phyloP scores from a whole-genome alignment of 1,140 invertebrate genomes.

The Acromyrmex heyeri region DNA sequence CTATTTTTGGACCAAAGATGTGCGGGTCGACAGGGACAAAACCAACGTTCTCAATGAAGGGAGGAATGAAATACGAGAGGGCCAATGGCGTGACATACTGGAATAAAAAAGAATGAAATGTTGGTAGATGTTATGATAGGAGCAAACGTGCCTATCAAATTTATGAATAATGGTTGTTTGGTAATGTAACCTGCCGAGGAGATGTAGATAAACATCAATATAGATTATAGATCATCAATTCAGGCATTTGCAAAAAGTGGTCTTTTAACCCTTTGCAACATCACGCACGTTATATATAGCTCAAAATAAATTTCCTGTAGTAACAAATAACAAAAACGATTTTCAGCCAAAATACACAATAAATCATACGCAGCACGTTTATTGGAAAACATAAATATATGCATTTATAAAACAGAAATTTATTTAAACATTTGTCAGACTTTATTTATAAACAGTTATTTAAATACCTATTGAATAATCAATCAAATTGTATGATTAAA shows the following conservation, averaged over 20 bases:
- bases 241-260: slow-evolving; percentile 26
- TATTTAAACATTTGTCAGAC: slow-evolving; percentile 45
- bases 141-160: slow-evolving; percentile 51
- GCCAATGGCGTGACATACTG: not conserved
- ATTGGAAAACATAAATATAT: slow-evolving; percentile 22
- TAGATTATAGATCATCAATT: slow-evolving; percentile 56
- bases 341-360: slow-evolving; percentile 39
- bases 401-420: slow-evolving; percentile 25
- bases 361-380: slow-evolving; percentile 20
- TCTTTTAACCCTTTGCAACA: slow-evolving; percentile 42
- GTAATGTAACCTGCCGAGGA: slow-evolving; percentile 41
- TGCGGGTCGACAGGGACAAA: slow-evolving; percentile 40
- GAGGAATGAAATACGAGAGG: slow-evolving; percentile 51
- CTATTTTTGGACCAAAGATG: slow-evolving; percentile 9
- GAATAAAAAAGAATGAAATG: slow-evolving; percentile 38
- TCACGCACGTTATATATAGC: slow-evolving; percentile 21
- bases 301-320: slow-evolving; percentile 21
- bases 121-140: slow-evolving; percentile 23
- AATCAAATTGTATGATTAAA: slow-evolving; percentile 28
- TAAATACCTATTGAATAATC: slow-evolving; percentile 33
- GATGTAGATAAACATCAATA: slow-evolving; percentile 58
- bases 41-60: slow-evolving; percentile 50
- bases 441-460: slow-evolving; percentile 48
- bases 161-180: slow-evolving; percentile 59
- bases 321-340: slow-evolving; percentile 48